Conservation (phyloP, 2,797 vertebrate genomes). For the Spatula versicolor region DNA sequence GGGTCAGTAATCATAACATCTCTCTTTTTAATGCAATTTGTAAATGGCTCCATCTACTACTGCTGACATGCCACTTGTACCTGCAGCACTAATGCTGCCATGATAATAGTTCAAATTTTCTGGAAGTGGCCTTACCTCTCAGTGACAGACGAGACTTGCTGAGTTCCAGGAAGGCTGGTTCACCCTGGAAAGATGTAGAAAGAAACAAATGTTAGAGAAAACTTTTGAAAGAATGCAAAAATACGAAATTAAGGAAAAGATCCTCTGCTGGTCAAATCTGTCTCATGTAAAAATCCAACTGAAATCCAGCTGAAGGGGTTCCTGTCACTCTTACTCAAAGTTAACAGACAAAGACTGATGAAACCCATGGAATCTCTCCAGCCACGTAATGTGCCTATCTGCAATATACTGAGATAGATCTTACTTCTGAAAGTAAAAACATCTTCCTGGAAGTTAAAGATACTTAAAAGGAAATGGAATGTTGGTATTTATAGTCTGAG, state of each 20-base stretch:
- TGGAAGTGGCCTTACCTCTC: constrained; percentile 37
- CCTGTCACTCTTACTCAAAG: neutral
- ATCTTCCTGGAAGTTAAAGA: neutral
- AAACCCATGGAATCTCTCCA: neutral
- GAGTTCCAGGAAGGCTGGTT: constrained; percentile 22
- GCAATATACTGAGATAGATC: neutral
- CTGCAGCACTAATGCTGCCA: constrained; percentile 21
- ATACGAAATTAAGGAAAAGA: neutral
- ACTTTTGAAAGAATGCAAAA: neutral
- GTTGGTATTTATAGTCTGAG: neutral
- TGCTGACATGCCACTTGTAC: constrained; percentile 32
- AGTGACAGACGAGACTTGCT: constrained; percentile 29
- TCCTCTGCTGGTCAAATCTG: neutral
- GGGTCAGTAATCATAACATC: neutral
- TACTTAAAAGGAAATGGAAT: neutral
- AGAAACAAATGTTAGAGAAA: neutral
- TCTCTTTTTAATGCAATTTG: constrained; percentile 49
- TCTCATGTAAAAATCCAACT: neutral
- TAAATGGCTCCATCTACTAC: constrained; percentile 34
- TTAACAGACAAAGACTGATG: neutral
- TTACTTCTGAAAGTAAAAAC: neutral
- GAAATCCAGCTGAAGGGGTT: neutral
- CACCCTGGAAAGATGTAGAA: neutral
- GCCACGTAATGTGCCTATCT: neutral
- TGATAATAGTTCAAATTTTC: constrained; percentile 52